Percentiles rank a stretch among this genome's conserved stretches.
Evolutionary conservation across 2,797 vertebrate genomes (phyloP).

Genomic region (Gallinago stenura): DNA sequence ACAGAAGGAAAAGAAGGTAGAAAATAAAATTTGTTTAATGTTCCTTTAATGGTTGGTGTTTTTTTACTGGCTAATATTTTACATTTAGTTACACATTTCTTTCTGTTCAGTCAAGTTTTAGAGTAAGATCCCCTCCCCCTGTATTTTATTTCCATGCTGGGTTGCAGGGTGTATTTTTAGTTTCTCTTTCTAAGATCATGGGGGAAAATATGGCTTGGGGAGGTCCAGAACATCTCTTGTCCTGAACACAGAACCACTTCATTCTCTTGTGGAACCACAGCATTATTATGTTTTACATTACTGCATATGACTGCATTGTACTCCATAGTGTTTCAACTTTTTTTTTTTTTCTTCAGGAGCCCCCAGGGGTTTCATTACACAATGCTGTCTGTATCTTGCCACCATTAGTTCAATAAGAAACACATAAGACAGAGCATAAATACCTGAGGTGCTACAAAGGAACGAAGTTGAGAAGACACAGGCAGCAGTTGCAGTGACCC

Average conservation of each 20-base stretch:
- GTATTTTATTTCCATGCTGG: accelerated
- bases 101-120: not conserved
- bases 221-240: not conserved
- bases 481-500: not conserved
- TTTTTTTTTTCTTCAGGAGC: not conserved
- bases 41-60: not conserved
- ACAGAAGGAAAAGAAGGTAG: not conserved
- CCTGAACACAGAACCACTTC: not conserved
- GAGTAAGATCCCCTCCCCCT: accelerated
- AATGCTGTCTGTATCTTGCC: not conserved
- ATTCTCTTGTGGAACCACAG: not conserved
- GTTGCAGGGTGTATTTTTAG: accelerated
- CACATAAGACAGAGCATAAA: not conserved
- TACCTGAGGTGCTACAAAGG: not conserved
- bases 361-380: not conserved
- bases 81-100: not conserved
- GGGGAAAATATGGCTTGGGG: not conserved
- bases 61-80: not conserved
- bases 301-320: not conserved
- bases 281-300: not conserved
- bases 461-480: not conserved
- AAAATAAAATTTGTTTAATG: not conserved
- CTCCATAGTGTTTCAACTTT: not conserved
- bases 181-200: not conserved
- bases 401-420: not conserved